Conservation (phyloP, 2,888 invertebrate genomes). For the Dione vanillae region DNA sequence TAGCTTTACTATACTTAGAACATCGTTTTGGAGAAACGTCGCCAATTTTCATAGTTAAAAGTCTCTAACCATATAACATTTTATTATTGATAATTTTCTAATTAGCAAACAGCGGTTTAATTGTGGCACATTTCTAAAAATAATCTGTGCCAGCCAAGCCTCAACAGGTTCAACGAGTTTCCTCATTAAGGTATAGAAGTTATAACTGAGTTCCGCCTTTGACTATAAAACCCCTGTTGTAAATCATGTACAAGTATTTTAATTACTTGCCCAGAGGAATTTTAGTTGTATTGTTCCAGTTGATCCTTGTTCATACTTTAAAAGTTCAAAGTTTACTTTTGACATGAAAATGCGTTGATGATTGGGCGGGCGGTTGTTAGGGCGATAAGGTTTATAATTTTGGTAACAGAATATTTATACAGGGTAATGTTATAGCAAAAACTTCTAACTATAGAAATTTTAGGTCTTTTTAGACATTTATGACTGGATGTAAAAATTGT, state of each 20-base stretch:
- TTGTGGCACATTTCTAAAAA: constrained; percentile 3
- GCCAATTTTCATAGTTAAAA: no score
- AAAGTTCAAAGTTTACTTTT: background rate
- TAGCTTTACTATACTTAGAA: no score
- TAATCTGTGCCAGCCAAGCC: background rate
- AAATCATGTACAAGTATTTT: constrained; percentile 35
- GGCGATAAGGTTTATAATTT: no score
- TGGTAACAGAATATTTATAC: no score
- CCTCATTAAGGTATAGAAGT: constrained; percentile 34
- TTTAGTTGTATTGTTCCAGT: constrained; percentile 2
- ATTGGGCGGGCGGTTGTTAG: background rate
- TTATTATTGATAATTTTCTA: background rate
- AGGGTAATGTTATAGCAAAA: no score
- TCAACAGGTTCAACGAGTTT: constrained; percentile 32
- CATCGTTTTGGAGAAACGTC: no score
- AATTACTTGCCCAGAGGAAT: constrained; percentile 16
- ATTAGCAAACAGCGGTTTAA: background rate
- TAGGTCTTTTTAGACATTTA: no score
- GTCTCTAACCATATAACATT: no score
- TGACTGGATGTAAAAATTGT: no score
- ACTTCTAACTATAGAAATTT: no score
- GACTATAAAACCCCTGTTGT: constrained; percentile 14
- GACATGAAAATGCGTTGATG: background rate
- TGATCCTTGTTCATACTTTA: constrained; percentile 6
- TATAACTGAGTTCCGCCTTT: constrained; percentile 37